A percentile compares a stretch with the other conserved stretches of the same genome.
phyloP scores from a whole-genome alignment of 2,888 invertebrate genomes.

The Rhamphomyia laevipes region DNA sequence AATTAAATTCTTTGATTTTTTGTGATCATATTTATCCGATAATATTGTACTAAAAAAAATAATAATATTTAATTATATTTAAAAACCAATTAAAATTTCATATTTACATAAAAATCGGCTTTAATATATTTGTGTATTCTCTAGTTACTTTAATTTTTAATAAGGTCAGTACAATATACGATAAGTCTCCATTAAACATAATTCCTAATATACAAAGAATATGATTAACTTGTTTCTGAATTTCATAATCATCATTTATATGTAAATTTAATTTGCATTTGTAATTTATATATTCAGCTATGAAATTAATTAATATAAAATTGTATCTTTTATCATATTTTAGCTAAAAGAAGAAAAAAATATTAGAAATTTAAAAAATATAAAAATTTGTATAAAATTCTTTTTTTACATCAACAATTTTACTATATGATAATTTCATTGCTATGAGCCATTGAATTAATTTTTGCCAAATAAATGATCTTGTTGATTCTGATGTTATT shows the following conservation, averaged over 20 bases:
- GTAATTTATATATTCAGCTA: constrained; percentile 16
- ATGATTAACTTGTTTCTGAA: constrained; percentile 7
- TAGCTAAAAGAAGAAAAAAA: constrained; percentile 10
- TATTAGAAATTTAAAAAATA: neutral
- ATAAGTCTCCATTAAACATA: constrained; percentile 12
- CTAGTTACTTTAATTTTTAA: constrained; percentile 11
- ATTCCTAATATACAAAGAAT: constrained; percentile 11
- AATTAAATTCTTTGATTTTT: constrained; percentile 11
- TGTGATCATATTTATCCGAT: constrained; percentile 7
- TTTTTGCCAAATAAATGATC: constrained; percentile 15
- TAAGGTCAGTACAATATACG: constrained; percentile 14
- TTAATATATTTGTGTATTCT: constrained; percentile 11
- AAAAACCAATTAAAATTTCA: neutral
- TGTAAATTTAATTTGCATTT: constrained; percentile 11
- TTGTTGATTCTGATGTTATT: constrained; percentile 6
- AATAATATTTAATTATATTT: neutral
- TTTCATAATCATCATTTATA: constrained; percentile 7
- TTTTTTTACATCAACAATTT: constrained; percentile 10
- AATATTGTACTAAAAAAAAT: constrained; percentile 13
- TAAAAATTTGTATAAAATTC: neutral
- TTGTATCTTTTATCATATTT: constrained; percentile 13
- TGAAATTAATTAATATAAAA: constrained; percentile 14
- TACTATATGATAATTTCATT: constrained; percentile 12
- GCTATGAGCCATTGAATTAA: constrained; percentile 14
- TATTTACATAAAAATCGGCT: constrained; percentile 16